Evolutionary conservation across 2,113 vertebrate species (phyloP).

Genomic region (Centrocercus urophasianus): DNA sequence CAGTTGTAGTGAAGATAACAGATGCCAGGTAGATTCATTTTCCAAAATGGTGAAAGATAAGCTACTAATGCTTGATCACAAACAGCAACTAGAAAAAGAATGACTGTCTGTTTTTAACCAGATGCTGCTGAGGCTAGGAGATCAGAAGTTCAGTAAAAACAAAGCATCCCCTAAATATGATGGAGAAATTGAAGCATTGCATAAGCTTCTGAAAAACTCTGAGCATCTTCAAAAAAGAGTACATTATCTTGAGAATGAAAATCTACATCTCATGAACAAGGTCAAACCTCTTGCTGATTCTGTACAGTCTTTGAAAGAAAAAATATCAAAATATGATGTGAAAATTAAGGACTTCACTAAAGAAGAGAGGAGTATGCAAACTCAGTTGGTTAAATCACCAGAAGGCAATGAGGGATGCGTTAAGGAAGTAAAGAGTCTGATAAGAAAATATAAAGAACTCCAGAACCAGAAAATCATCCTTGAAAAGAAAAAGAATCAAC

Average conservation of each 20-base stretch:
- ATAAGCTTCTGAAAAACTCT: constrained; percentile 63
- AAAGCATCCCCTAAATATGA: constrained; percentile 19
- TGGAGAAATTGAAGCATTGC: constrained; percentile 54
- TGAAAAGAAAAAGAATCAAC: constrained; percentile 58
- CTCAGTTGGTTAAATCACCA: constrained; percentile 61
- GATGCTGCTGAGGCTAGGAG: neutral
- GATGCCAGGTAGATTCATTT: constrained; percentile 31
- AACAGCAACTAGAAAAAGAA: neutral
- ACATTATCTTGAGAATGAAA: constrained; percentile 48
- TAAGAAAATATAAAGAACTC: constrained; percentile 67
- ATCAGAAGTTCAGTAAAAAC: constrained; percentile 27
- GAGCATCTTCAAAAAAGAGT: constrained; percentile 40
- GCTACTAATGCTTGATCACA: neutral
- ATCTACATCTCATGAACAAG: constrained; percentile 34
- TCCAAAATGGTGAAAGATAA: constrained; percentile 1
- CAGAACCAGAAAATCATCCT: constrained; percentile 62
- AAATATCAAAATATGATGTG: constrained; percentile 44
- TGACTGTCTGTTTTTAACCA: neutral
- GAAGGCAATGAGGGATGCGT: constrained; percentile 54
- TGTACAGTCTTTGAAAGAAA: constrained; percentile 54
- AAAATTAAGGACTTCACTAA: constrained; percentile 52
- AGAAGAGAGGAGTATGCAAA: constrained; percentile 65
- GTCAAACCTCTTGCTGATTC: constrained; percentile 51
- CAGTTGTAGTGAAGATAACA: neutral
- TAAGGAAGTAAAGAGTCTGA: constrained; percentile 66